Evolutionary conservation across 2,797 vertebrate genomes (phyloP).

Genomic region (Diglossa cyanea): DNA sequence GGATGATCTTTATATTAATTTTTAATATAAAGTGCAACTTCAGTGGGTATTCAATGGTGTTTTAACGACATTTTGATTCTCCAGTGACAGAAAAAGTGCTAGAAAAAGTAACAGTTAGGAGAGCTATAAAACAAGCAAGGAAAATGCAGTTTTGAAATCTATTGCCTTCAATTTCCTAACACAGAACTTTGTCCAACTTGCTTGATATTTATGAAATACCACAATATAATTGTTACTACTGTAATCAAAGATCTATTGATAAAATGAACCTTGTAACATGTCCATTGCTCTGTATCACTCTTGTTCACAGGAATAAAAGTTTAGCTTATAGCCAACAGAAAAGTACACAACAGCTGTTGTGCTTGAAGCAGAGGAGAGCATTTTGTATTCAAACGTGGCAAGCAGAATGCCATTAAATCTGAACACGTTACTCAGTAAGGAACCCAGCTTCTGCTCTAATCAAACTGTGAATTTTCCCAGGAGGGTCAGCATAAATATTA

Average conservation of each 20-base stretch:
- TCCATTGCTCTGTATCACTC: neutral
- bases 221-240: neutral
- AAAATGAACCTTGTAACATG: rapidly evolving
- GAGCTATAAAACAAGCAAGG: neutral
- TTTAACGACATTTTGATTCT: neutral
- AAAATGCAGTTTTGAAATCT: neutral
- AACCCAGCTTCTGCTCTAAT: conserved; percentile 41
- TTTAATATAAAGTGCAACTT: neutral
- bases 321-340: neutral
- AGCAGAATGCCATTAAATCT: conserved; percentile 21
- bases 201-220: neutral
- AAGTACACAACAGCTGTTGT: neutral
- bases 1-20: neutral
- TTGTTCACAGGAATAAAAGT: neutral
- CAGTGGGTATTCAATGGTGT: neutral
- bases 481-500: conserved; percentile 52
- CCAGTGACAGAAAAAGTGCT: neutral
- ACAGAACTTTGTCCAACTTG: neutral
- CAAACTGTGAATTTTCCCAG: conserved; percentile 54
- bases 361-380: neutral
- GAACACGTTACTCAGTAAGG: conserved; percentile 18
- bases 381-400: conserved; percentile 16
- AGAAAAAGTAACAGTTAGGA: neutral
- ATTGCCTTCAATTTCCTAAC: neutral
- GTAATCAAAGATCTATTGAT: neutral